A percentile compares a stretch with the other conserved stretches of the same genome.
These are phyloP conservation scores for Silurus glanis DNA, from an alignment of 2,113 vertebrate species.

Conservation along the genomic window DNA sequence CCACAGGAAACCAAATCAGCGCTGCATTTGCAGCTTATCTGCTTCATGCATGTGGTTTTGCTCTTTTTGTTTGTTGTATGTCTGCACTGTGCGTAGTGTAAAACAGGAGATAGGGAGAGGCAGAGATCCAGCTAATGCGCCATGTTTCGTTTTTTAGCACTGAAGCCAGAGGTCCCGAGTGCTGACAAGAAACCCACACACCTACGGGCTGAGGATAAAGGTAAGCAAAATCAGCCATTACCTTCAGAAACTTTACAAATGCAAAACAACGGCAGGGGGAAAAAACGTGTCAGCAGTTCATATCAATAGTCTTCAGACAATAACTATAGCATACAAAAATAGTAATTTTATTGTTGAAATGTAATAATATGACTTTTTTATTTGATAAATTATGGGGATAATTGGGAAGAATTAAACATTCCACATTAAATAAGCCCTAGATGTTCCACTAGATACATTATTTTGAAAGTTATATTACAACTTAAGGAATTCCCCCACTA, in stretches of 20 bases:
- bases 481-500: too few relatives aligned
- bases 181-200: conserved; percentile 79
- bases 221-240: conserved; percentile 61
- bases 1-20: conserved; percentile 59
- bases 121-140: conserved; percentile 34
- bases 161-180: conserved; percentile 79
- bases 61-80: conserved; percentile 24
- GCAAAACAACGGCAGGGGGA: neutral
- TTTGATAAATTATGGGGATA: too few relatives aligned
- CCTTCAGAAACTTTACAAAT: neutral
- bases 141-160: conserved; percentile 74
- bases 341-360: too few relatives aligned
- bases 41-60: conserved; percentile 19
- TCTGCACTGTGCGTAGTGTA: neutral
- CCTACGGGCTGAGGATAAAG: conserved; percentile 81
- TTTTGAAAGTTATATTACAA: too few relatives aligned
- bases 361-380: too few relatives aligned
- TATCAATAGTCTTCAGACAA: neutral
- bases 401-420: too few relatives aligned
- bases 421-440: too few relatives aligned
- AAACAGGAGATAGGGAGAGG: conserved; percentile 4
- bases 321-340: neutral
- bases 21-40: conserved; percentile 42
- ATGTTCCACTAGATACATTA: too few relatives aligned
- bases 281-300: neutral